Percentiles rank a stretch among this genome's conserved stretches.
phyloP scores from a whole-genome alignment of 2,797 vertebrate species.

The Poeciliopsis presidionis region DNA sequence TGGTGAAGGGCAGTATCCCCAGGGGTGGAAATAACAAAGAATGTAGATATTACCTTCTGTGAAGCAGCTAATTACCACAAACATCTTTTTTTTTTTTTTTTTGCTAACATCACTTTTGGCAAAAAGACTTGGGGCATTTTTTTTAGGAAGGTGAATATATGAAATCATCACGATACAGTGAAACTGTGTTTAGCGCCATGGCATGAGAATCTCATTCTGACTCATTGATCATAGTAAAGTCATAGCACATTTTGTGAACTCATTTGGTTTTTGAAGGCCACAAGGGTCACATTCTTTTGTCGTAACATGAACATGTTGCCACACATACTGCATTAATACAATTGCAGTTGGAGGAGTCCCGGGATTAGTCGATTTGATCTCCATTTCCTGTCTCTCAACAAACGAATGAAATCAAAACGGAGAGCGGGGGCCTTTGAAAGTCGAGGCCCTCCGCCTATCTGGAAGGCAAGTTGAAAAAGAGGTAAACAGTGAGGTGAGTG shows the following conservation, averaged over 20 bases:
- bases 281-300: neutral
- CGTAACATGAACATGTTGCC: neutral
- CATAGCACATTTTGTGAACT: too few relatives aligned
- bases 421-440: slow-evolving; percentile 10
- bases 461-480: slow-evolving; percentile 43
- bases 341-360: neutral
- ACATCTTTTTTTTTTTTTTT: too few relatives aligned
- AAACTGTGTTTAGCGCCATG: neutral
- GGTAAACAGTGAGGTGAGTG: slow-evolving; percentile 54
- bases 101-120: too few relatives aligned
- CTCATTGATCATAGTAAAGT: too few relatives aligned
- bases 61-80: neutral
- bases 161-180: neutral
- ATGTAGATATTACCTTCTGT: neutral
- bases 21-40: neutral
- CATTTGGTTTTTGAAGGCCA: neutral
- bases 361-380: neutral
- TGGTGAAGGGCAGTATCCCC: neutral
- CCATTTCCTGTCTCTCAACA: neutral
- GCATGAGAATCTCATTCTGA: too few relatives aligned
- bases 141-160: too few relatives aligned
- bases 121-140: too few relatives aligned
- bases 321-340: neutral
- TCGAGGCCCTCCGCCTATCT: slow-evolving; percentile 19
- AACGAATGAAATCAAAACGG: neutral